These are phyloP conservation scores for Pangasianodon hypophthalmus DNA, from an alignment of 2,113 vertebrate genomes.

Conservation along the genomic window DNA sequence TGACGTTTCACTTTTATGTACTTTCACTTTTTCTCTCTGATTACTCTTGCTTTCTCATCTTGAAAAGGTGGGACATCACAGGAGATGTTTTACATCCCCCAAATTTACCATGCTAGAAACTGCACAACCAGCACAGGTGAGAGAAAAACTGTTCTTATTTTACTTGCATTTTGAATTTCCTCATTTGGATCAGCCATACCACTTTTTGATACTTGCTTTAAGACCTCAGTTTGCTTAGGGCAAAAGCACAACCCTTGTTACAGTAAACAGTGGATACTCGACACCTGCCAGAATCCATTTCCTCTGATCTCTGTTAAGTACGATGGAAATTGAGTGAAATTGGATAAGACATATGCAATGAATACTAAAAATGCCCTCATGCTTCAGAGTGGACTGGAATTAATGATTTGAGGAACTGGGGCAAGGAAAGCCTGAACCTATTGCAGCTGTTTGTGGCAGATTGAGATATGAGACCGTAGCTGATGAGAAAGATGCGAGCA, in stretches of 20 bases:
- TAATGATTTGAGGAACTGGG: slow-evolving; percentile 45
- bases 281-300: slow-evolving; percentile 46
- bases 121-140: slow-evolving; percentile 80
- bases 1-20: not conserved
- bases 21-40: slow-evolving; percentile 15
- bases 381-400: slow-evolving; percentile 49
- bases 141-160: slow-evolving; percentile 40
- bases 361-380: slow-evolving; percentile 56
- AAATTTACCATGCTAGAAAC: slow-evolving; percentile 94
- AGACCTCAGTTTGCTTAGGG: slow-evolving; percentile 35
- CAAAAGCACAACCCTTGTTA: slow-evolving; percentile 47
- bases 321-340: slow-evolving; percentile 56
- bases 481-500: slow-evolving; percentile 48
- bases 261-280: slow-evolving; percentile 50
- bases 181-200: slow-evolving; percentile 15
- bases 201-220: slow-evolving; percentile 39
- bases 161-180: slow-evolving; percentile 26
- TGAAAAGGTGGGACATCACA: slow-evolving; percentile 90
- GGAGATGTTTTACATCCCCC: slow-evolving; percentile 98
- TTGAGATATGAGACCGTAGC: slow-evolving; percentile 43
- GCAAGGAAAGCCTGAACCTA: slow-evolving; percentile 34
- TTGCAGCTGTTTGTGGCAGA: slow-evolving; percentile 48
- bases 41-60: not conserved
- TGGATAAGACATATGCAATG: slow-evolving; percentile 55
- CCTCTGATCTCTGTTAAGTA: slow-evolving; percentile 47